Evolutionary conservation across 2,113 vertebrate genomes (phyloP), one percentile per base, ranked within the genome.

Genomic region (Baryphthengus martii): DNA sequence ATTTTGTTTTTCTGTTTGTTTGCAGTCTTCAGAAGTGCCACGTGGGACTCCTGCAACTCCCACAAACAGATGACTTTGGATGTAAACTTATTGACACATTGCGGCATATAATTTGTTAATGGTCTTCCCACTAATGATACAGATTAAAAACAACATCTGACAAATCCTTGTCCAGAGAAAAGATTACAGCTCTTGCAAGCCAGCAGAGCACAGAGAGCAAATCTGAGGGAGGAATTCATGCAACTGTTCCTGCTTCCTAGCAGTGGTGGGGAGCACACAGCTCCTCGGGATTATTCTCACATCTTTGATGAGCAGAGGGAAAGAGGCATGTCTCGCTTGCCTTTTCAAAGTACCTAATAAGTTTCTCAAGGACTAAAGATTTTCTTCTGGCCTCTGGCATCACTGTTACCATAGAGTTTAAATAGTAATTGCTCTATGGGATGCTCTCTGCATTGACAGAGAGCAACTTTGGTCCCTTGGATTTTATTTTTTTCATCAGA

Each of bases 401-500:
- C 8, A 40, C 17, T 65, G 18, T 85, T 75, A 79, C 52, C 62
- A 72, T 33, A 23, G 50, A 59, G 55, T 85, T 94, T 83, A 85
- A 83, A 84, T 20, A 85, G 26, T 52, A 94, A 81, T 81, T 94
- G 47, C 93, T 94, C 88, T 59, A 31, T 63, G 31, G 88, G 74
- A 84, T 88, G 61, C 65, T 50, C 65, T 75, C 33, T 75, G 68
- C 47, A 71, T 71, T 10, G 6, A 67, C 24, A 86, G 33, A 74
- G 42, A 89, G 7, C 39, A 92, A 40, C 26, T 78, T 75, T 83
- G 21, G 40, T 84, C 24, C 20, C 66, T 86, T 67, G 47, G 65
- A 81, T 88, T 90, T 81, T 65, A 56, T 25, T 83, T 83, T 84
- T 93, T 83, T 63, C 70, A 95, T 90, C 88, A 84, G 85, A 67